Conservation (phyloP, 2,113 vertebrate genomes). For the Mungos mungo region DNA sequence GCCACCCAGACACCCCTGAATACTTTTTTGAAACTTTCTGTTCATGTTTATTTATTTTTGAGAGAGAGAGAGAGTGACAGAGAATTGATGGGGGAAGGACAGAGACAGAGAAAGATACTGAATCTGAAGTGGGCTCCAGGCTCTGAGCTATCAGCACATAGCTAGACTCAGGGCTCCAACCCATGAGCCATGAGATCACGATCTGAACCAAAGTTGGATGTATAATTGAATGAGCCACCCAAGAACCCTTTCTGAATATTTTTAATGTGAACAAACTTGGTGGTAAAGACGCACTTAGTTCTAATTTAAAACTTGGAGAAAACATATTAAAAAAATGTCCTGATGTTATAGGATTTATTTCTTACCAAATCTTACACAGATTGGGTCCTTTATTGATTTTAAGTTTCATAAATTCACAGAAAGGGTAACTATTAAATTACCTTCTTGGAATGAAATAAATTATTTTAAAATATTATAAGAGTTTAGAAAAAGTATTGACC, state of each 20-base stretch:
- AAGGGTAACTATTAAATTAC: background rate
- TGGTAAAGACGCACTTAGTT: background rate
- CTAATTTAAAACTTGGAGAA: slow-evolving; percentile 25
- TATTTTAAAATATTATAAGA: background rate
- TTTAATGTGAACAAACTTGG: background rate
- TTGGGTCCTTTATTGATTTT: background rate
- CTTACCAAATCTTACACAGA: background rate
- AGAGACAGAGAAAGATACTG: no score
- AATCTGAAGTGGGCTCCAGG: no score
- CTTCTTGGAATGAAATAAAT: background rate
- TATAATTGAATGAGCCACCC: no score
- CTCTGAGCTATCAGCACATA: no score
- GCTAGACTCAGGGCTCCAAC: fast-evolving
- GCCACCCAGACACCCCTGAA: no score
- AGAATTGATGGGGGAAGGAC: no score
- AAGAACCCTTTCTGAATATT: background rate
- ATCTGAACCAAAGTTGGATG: no score
- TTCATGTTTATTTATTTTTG: no score
- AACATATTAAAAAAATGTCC: background rate
- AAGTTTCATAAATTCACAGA: background rate
- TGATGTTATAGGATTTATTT: background rate
- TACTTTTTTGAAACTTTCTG: no score
- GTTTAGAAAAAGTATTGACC: background rate
- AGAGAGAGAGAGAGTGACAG: no score
- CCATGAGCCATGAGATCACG: no score